Percentiles rank a stretch among this genome's conserved stretches.
Evolutionary conservation across 2,797 vertebrate species (phyloP).

Genomic region (Gambusia yucatana): DNA sequence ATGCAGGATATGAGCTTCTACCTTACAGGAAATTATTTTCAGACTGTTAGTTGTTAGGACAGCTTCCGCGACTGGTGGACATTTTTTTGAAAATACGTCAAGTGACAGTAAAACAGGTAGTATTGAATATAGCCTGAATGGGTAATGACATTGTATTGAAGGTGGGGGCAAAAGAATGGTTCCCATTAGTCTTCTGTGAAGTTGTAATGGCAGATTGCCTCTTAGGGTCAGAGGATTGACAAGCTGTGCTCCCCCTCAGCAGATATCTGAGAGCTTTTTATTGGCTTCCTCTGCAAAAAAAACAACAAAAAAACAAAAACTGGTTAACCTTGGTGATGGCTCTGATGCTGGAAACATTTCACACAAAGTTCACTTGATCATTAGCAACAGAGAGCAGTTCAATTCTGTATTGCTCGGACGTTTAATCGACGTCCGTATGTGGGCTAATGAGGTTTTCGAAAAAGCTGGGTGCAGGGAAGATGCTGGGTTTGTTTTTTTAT

Average conservation of each 20-base stretch:
- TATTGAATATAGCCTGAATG: constrained; percentile 70
- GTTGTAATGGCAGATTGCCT: constrained; percentile 82
- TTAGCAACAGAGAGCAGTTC: constrained; percentile 61
- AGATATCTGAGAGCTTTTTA: constrained; percentile 81
- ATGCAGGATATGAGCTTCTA: constrained; percentile 40
- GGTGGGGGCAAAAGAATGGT: constrained; percentile 81
- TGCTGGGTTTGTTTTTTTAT: constrained; percentile 20
- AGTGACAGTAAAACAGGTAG: constrained; percentile 67
- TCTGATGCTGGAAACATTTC: constrained; percentile 78
- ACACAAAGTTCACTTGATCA: constrained; percentile 77
- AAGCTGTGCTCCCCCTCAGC: constrained; percentile 80
- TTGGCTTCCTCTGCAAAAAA: constrained; percentile 76
- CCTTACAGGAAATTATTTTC: constrained; percentile 45
- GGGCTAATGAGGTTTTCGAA: constrained; percentile 39
- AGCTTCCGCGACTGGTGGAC: constrained; percentile 41
- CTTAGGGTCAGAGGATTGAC: constrained; percentile 83
- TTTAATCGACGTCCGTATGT: constrained; percentile 60
- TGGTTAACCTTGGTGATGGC: constrained; percentile 80
- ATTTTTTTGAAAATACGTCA: constrained; percentile 46
- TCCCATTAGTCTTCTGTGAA: constrained; percentile 85
- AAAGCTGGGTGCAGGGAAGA: constrained; percentile 12
- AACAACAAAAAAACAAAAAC: constrained; percentile 54
- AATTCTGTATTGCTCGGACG: constrained; percentile 51
- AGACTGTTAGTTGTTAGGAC: constrained; percentile 37
- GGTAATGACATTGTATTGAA: constrained; percentile 84